Evolutionary conservation across 2,113 vertebrate species (phyloP).

Genomic region (Telmatochromis brichardi): DNA sequence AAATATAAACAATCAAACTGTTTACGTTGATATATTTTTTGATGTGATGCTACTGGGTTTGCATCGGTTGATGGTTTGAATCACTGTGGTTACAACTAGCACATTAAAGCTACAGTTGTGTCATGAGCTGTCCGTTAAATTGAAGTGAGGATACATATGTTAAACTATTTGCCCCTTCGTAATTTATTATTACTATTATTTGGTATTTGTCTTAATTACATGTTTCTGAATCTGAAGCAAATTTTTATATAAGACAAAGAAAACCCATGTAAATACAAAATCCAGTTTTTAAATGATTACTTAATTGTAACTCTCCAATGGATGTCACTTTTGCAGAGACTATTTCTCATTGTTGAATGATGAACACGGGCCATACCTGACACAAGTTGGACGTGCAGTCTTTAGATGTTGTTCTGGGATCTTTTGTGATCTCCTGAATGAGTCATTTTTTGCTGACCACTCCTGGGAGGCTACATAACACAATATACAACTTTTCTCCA

Average conservation of each 20-base stretch:
- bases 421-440: too few relatives aligned
- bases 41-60: neutral
- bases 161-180: neutral
- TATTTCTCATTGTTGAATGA: too few relatives aligned
- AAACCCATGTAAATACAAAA: neutral
- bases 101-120: neutral
- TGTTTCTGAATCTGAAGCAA: neutral
- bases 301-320: too few relatives aligned
- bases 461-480: too few relatives aligned
- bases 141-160: neutral
- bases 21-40: rapidly evolving
- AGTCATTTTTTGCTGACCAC: too few relatives aligned
- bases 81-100: neutral
- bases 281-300: too few relatives aligned
- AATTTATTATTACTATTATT: neutral
- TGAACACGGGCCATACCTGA: too few relatives aligned
- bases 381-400: too few relatives aligned
- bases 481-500: too few relatives aligned
- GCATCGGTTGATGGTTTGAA: neutral
- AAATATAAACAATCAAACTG: neutral
- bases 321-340: too few relatives aligned
- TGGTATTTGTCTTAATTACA: neutral
- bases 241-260: neutral
- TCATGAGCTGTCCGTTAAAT: rapidly evolving
- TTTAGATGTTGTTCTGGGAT: too few relatives aligned